Percentiles rank a stretch among this genome's conserved stretches.
These are phyloP conservation scores for Leptobrachium ailaonicum DNA, from an alignment of 2,113 vertebrate genomes.

Conservation along the genomic window DNA sequence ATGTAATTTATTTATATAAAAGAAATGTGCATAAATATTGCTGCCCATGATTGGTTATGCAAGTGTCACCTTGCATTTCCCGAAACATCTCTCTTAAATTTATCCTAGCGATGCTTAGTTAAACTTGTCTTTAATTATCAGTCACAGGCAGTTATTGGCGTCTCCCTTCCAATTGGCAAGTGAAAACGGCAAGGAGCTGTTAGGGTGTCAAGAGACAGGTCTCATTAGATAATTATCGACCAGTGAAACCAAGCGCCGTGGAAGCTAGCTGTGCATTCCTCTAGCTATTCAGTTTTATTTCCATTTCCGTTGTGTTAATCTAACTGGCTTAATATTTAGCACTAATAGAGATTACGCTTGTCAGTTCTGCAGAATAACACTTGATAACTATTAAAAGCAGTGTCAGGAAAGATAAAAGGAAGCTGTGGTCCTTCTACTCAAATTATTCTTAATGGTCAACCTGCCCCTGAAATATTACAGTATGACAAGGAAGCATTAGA, in stretches of 20 bases:
- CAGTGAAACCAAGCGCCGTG: background rate
- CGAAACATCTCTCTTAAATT: background rate
- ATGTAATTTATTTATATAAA: background rate
- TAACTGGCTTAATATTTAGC: no score
- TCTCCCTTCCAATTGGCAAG: background rate
- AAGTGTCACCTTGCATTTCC: background rate
- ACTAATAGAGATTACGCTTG: no score
- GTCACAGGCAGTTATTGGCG: no score
- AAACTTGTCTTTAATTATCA: conserved; percentile 12
- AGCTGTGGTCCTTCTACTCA: no score
- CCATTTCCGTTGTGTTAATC: background rate
- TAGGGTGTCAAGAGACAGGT: no score
- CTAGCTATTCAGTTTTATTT: background rate
- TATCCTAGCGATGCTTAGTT: background rate
- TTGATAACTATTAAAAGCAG: no score
- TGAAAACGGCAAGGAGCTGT: background rate
- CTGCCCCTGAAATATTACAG: no score
- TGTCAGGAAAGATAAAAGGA: no score
- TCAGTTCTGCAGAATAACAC: no score
- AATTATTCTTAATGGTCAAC: no score
- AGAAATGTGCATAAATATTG: background rate
- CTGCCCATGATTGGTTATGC: background rate
- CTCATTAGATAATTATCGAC: background rate
- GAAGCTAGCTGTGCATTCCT: background rate
- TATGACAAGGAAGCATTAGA: no score